Evolutionary conservation across 2,888 invertebrate species (phyloP).

Genomic region (Galerucella calmariensis): DNA sequence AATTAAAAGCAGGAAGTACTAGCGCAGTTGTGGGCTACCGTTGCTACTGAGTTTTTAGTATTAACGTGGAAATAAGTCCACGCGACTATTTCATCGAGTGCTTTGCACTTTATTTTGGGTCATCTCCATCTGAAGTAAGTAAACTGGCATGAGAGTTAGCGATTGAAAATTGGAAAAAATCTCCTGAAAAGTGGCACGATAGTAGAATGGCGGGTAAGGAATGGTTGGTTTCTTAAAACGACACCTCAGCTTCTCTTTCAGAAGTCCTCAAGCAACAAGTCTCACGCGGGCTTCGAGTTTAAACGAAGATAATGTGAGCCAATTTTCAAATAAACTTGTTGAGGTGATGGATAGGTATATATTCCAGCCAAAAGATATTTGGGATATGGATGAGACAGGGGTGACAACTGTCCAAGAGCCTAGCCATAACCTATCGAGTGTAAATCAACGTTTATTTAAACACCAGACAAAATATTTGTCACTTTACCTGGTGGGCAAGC

Average conservation of each 20-base stretch:
- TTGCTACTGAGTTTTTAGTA: background rate
- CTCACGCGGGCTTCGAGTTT: constrained; percentile 1
- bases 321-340: background rate
- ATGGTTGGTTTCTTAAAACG: constrained; percentile 12
- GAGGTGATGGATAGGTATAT: background rate
- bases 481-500: too few relatives aligned
- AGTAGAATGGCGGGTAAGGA: constrained; percentile 5
- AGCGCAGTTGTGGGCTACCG: background rate
- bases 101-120: constrained; percentile 8
- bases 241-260: background rate
- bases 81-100: background rate
- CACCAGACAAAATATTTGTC: too few relatives aligned
- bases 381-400: background rate
- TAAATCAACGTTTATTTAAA: too few relatives aligned
- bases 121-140: background rate
- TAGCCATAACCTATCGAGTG: too few relatives aligned
- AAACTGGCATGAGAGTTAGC: constrained; percentile 20
- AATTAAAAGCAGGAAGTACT: background rate
- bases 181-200: constrained; percentile 12
- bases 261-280: constrained; percentile 7
- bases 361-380: background rate
- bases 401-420: background rate
- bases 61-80: background rate
- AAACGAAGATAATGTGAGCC: background rate
- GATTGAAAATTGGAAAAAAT: background rate